phyloP scores from a whole-genome alignment of 2,113 vertebrate genomes.

The Tinamus guttatus region DNA sequence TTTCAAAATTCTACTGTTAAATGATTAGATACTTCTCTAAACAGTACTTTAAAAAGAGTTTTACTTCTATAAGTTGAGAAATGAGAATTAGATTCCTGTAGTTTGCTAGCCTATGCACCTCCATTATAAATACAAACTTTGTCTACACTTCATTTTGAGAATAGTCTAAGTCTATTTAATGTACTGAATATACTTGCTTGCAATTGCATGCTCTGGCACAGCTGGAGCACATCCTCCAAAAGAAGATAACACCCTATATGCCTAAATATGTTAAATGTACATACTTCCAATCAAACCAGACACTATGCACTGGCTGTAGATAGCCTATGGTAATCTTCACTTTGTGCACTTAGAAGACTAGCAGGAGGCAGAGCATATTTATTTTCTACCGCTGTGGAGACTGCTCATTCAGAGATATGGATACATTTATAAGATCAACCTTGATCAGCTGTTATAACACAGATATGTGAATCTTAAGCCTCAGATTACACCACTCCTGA shows the following conservation, averaged over 20 bases:
- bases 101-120: neutral
- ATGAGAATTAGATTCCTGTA: neutral
- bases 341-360: neutral
- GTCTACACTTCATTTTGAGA: neutral
- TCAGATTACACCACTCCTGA: neutral
- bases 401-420: neutral
- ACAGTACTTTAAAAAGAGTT: fast-evolving
- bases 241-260: neutral
- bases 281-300: neutral
- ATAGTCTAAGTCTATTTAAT: neutral
- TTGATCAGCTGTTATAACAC: neutral
- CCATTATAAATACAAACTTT: neutral
- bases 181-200: neutral
- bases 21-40: neutral
- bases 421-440: neutral
- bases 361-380: neutral
- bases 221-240: neutral
- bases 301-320: neutral
- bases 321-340: neutral
- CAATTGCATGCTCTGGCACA: neutral
- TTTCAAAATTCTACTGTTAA: neutral
- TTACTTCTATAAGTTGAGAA: neutral
- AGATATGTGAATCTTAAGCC: neutral
- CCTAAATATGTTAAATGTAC: neutral
- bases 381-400: neutral